Conservation (phyloP, 2,113 vertebrate genomes). For the Malurus cyaneus region DNA sequence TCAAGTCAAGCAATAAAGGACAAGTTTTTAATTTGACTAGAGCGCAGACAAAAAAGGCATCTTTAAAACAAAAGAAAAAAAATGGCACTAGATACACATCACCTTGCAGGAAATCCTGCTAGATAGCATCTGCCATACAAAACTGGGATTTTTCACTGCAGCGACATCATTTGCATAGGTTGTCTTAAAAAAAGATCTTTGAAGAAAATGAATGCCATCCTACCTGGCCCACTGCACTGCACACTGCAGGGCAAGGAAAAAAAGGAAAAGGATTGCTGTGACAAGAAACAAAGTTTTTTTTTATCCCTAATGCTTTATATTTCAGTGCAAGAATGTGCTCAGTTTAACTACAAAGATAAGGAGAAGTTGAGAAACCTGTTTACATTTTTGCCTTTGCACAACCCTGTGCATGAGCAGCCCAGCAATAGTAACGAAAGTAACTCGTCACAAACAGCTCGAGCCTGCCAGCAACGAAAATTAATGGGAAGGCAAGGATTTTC, state of each 20-base stretch:
- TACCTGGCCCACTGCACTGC: not conserved
- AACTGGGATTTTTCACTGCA: slow-evolving; percentile 44
- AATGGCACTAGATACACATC: not conserved
- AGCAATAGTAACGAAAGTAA: slow-evolving; percentile 55
- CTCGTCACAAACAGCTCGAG: slow-evolving; percentile 61
- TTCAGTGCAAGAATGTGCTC: slow-evolving; percentile 6
- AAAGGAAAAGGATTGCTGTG: not conserved
- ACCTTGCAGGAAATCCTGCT: slow-evolving; percentile 55
- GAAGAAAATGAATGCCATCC: not conserved
- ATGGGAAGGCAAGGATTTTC: slow-evolving; percentile 77
- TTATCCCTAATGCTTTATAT: not conserved
- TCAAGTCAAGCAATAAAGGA: not conserved
- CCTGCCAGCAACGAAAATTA: slow-evolving; percentile 73
- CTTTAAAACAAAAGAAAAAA: not conserved
- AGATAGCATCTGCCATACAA: slow-evolving; percentile 37
- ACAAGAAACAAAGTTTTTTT: not conserved
- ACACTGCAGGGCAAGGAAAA: not conserved
- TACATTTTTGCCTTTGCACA: slow-evolving; percentile 67
- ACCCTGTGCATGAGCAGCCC: slow-evolving; percentile 16
- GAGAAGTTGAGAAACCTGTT: slow-evolving; percentile 70
- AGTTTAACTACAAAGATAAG: slow-evolving; percentile 6
- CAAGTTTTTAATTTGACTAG: not conserved
- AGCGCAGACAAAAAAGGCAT: not conserved
- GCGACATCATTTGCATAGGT: slow-evolving; percentile 1
- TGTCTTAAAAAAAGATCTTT: not conserved